Evolutionary conservation across 1,140 invertebrate genomes (phyloP).

Genomic region (Tetramorium simillimum): DNA sequence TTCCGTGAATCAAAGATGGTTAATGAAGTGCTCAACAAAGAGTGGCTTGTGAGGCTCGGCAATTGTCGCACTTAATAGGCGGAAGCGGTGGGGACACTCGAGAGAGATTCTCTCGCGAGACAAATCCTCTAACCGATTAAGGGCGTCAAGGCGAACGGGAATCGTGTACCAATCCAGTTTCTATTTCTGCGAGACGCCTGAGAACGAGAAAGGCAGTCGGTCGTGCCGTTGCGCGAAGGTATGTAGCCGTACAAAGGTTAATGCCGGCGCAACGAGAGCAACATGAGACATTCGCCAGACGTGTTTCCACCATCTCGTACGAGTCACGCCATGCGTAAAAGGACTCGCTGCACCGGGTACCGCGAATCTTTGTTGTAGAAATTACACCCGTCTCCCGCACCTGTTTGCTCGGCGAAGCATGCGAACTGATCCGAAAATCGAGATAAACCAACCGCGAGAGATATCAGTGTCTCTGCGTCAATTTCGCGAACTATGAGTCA

Average conservation of each 20-base stretch:
- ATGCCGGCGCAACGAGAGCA: conserved; percentile 67
- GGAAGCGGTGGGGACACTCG: conserved; percentile 5
- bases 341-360: conserved; percentile 6
- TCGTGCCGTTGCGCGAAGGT: conserved; percentile 38
- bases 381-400: conserved; percentile 14
- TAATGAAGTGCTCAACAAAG: background rate
- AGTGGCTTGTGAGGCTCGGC: background rate
- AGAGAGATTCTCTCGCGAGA: conserved; percentile 35
- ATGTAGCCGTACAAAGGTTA: conserved; percentile 66
- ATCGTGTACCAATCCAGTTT: conserved; percentile 65
- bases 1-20: background rate
- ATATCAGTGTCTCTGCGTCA: background rate
- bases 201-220: conserved; percentile 32
- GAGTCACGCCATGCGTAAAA: conserved; percentile 34
- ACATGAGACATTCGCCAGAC: conserved; percentile 50
- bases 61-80: conserved; percentile 4
- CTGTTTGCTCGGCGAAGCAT: background rate
- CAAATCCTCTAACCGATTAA: conserved; percentile 54
- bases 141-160: conserved; percentile 63
- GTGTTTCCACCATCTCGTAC: background rate
- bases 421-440: background rate
- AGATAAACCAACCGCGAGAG: background rate
- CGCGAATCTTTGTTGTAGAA: background rate
- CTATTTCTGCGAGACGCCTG: conserved; percentile 65
- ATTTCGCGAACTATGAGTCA: background rate